Evolutionary conservation across 2,797 vertebrate species (phyloP), one percentile per base, ranked within the genome.

Genomic region (Pseudochromis fuscus): DNA sequence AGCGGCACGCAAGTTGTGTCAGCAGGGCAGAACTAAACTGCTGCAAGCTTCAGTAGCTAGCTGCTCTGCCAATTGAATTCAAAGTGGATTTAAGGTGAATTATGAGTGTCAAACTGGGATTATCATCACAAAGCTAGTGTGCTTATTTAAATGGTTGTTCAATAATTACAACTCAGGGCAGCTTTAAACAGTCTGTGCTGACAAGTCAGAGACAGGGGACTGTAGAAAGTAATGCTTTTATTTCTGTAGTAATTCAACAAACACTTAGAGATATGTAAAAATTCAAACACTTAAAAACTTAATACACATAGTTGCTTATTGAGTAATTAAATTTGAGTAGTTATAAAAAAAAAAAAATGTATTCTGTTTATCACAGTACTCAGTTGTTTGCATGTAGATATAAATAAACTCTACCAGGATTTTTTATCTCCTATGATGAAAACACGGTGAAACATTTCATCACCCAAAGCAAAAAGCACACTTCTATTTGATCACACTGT

Each of bases 11-110:
- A 66, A 63, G 52, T 84, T 78, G 35, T 72, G 73, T 56, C 82
- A 87, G 72, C 82, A 77, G 71, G 59, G 75, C 67, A 89, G 73
- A 87, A 87, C 69, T 87, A 89, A 89, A 88, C 68, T 61, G 76
- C 75, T 75, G 44, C 52, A 56, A 80, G 79, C 67, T 69, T 74
- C 57, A 75, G 56, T 19, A 65, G 78, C 49, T 19, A 65, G 78
- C 49, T 69, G 61, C 51, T 45, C 65, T 12, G 24, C 38, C 15
- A 46, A 53, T 37, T 72, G 44, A 68, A 67, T 77, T 83, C 51
- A 77, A 19, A 82, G 55, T 68, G 50, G 46, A 68, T 76, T 78
- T 65, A 63, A 72, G 42, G 72, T 83, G 77, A 80, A 77, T 75
- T 73, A 74, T 7, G 66, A 66, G 71, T 57, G 63, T 78, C 52